Evolutionary conservation across 2,888 invertebrate species (phyloP), one percentile per base, ranked within the genome.

Genomic region (Drosophila nr. fundita): DNA sequence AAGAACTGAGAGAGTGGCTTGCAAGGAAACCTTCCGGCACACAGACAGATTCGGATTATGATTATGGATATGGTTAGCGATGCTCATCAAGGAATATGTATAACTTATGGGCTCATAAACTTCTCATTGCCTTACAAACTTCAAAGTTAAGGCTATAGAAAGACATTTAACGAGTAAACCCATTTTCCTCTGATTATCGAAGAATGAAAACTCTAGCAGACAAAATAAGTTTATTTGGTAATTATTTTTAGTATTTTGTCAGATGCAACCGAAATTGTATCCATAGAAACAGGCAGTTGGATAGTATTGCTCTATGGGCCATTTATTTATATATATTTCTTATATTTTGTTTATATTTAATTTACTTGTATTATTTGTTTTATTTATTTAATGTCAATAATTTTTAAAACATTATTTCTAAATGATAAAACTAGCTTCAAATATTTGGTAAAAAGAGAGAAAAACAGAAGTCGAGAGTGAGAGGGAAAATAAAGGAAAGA

Each of bases 201-300:
- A 32, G 32, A 32, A 4, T 32, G 32, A 32, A 13, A 13, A 13
- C 4, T 13, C 0, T 13, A 13, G 34, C 34, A 34, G 13, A 34
- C 4, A 4, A 13, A 34, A 34, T 34, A 34, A 13, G 0, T 13
- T 13, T 32, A 32, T 11, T 34, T 34, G 34, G 34, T 34, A 11
- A 13, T 34, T 34, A 21, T 42, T 13, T 13, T 7, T 6, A 24
- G 24, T 24, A 7, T 7, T n/a, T n/a, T 0, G 2, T n/a, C n/a
- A 42, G 11, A 21, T 2, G 21, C 0, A 42, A 13, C 6, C 6
- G 11, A 42, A 13, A n/a, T 42, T n/a, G 5, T 1, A n/a, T 21
- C 3, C 13, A 1, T 42, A 1, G 11, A n/a, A n/a, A 1, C 11
- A n/a, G 0, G 5, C 11, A n/a, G 10, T 0, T 11, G 18, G 2